Percentiles rank a stretch among this genome's conserved stretches.
Conservation (phyloP, 2,797 vertebrate species). For the Rallus crepitans region DNA sequence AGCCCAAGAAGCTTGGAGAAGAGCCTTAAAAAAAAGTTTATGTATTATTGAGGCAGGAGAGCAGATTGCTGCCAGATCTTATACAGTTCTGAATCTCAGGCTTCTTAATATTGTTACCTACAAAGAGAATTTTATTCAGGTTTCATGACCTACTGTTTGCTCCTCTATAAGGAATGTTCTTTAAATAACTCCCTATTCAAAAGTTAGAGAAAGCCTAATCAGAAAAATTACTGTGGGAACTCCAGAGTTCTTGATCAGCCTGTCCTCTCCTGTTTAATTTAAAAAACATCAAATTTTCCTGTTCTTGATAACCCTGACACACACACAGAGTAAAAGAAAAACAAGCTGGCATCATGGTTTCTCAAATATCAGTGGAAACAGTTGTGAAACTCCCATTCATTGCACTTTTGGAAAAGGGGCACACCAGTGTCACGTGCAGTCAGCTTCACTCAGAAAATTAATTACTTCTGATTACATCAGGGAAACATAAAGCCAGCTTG, state of each 20-base stretch:
- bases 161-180: fast-evolving
- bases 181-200: background rate
- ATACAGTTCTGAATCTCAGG: background rate
- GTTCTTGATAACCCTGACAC: background rate
- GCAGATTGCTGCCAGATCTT: background rate
- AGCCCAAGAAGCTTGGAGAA: background rate
- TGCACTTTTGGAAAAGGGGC: background rate
- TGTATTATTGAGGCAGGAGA: background rate
- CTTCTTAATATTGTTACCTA: background rate
- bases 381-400: background rate
- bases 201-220: background rate
- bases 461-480: background rate
- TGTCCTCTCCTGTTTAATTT: background rate
- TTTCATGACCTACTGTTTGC: background rate
- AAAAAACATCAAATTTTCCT: background rate
- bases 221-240: background rate
- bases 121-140: background rate
- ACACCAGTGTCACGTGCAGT: fast-evolving
- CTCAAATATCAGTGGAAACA: fast-evolving
- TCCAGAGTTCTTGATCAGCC: background rate
- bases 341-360: fast-evolving
- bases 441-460: background rate
- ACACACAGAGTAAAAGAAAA: background rate
- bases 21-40: background rate
- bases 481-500: background rate